Evolutionary conservation across 2,888 invertebrate species (phyloP).

Genomic region (Eurytoma adleriae): DNA sequence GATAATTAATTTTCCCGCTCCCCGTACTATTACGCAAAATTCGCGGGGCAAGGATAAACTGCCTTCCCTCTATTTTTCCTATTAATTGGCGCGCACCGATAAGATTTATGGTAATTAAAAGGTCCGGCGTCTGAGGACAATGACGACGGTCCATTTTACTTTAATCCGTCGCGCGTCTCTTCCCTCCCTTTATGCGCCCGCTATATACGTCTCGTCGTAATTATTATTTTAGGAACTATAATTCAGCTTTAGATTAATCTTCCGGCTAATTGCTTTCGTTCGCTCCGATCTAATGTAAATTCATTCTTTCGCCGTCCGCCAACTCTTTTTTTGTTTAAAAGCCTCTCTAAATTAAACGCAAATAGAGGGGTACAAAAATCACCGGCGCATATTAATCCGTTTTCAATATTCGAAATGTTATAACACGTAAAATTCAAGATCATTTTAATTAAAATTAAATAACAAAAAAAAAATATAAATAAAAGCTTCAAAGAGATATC

Average conservation of each 20-base stretch:
- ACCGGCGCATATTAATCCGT: too few species aligned
- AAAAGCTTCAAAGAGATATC: not conserved
- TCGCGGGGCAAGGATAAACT: constrained; percentile 10
- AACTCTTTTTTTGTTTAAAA: too few species aligned
- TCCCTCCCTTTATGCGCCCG: constrained; percentile 22
- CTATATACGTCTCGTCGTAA: constrained; percentile 16
- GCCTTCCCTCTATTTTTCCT: constrained; percentile 56
- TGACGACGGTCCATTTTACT: constrained; percentile 59
- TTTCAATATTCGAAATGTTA: too few species aligned
- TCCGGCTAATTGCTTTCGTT: not conserved
- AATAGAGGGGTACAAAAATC: too few species aligned
- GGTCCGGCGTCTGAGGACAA: constrained; percentile 59
- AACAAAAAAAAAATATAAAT: not conserved
- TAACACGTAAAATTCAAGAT: too few species aligned
- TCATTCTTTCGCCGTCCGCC: too few species aligned
- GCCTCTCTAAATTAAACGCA: too few species aligned
- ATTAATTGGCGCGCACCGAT: constrained; percentile 61
- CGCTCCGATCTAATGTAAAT: too few species aligned
- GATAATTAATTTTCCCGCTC: constrained; percentile 43
- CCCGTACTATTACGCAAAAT: constrained; percentile 15
- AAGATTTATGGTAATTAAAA: constrained; percentile 67
- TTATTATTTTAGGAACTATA: constrained; percentile 41
- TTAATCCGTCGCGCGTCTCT: constrained; percentile 57
- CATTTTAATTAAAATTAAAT: too few species aligned
- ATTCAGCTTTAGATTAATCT: constrained; percentile 33